phyloP scores from a whole-genome alignment of 2,113 vertebrate genomes.

The Carollia perspicillata region DNA sequence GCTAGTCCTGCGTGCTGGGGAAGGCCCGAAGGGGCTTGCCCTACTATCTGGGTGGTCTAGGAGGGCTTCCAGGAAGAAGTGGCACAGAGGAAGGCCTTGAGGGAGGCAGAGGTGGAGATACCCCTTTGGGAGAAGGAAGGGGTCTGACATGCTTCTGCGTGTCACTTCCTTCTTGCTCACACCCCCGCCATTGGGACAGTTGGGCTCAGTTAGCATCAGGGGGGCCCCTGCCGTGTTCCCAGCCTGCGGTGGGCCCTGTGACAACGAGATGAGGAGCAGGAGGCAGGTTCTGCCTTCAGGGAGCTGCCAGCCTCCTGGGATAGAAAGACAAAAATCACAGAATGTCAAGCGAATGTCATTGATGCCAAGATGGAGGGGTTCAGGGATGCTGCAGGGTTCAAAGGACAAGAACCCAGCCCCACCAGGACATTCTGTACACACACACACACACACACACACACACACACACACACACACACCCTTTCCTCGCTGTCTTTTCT shows the following conservation, averaged over 20 bases:
- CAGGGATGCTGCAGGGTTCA: neutral
- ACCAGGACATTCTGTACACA: fast-evolving
- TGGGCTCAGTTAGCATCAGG: neutral
- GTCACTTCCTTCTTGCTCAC: neutral
- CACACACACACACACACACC: neutral
- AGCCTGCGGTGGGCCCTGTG: neutral
- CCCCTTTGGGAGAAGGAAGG: fast-evolving
- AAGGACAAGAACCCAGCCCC: neutral
- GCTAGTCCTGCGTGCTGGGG: too few relatives aligned
- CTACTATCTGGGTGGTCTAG: neutral
- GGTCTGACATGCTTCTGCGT: neutral
- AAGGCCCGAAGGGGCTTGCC: fast-evolving
- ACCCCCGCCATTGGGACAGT: neutral
- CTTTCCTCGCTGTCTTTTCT: neutral
- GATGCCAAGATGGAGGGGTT: neutral
- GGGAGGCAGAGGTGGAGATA: neutral
- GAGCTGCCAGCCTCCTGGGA: neutral
- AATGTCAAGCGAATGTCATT: too few relatives aligned
- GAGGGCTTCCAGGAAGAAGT: neutral
- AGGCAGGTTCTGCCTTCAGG: neutral
- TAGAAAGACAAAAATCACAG: neutral
- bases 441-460: neutral
- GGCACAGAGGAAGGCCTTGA: neutral
- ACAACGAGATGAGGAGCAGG: neutral
- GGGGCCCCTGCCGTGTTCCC: neutral